Conservation (phyloP, 2,113 vertebrate genomes). For the Corydoras sp. region DNA sequence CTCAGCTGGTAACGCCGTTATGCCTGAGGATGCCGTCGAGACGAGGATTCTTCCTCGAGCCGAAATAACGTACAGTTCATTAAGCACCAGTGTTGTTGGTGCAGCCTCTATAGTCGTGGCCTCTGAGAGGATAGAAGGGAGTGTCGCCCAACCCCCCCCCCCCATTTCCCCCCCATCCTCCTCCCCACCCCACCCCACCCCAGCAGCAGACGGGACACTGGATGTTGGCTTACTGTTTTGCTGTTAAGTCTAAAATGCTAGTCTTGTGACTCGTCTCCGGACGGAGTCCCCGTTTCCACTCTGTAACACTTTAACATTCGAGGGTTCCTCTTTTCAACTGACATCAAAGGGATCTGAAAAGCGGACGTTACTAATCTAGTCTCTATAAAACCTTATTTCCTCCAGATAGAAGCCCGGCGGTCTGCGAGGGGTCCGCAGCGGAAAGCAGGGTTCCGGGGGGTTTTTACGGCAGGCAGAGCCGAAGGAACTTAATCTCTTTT, state of each 20-base stretch:
- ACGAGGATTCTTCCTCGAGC: neutral
- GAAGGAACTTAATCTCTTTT: constrained; percentile 11
- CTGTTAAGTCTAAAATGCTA: neutral
- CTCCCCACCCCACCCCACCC: neutral
- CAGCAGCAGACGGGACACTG: neutral
- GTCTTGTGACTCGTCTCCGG: neutral
- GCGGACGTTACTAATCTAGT: constrained; percentile 25
- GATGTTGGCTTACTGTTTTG: constrained; percentile 3
- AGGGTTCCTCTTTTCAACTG: constrained; percentile 15
- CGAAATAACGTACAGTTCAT: neutral
- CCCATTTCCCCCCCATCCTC: too few species aligned
- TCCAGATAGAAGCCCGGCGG: neutral
- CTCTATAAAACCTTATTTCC: constrained; percentile 15
- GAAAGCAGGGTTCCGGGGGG: constrained; percentile 6
- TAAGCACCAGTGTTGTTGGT: neutral
- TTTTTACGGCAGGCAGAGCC: neutral
- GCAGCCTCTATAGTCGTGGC: neutral
- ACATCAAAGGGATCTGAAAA: constrained; percentile 8
- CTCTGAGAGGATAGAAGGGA: neutral
- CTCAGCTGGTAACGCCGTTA: constrained; percentile 36
- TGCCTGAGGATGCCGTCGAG: neutral
- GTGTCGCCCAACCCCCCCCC: neutral
- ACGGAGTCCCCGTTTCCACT: neutral
- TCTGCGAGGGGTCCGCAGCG: constrained; percentile 14
- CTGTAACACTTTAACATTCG: constrained; percentile 23